These are phyloP conservation scores for Anthoptus insignis DNA, from an alignment of 2,888 invertebrate species.

Conservation along the genomic window DNA sequence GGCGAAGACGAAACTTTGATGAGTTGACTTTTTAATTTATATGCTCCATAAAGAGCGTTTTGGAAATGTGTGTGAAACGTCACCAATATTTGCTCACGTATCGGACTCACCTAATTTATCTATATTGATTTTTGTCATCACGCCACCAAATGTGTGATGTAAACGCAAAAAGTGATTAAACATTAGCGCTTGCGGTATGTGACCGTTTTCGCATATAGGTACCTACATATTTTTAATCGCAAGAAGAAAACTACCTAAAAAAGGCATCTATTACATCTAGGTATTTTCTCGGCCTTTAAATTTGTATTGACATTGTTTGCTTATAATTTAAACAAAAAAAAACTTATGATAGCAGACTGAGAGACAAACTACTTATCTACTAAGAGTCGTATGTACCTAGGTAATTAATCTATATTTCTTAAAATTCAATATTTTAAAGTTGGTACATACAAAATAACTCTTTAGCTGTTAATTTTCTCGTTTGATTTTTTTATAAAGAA, in stretches of 20 bases:
- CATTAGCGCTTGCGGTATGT: slow-evolving; percentile 16
- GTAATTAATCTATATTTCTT: too few relatives aligned
- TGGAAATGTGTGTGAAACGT: slow-evolving; percentile 56
- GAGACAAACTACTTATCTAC: too few relatives aligned
- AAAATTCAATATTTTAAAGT: too few relatives aligned
- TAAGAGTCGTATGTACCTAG: too few relatives aligned
- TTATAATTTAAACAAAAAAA: too few relatives aligned
- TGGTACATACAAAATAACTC: too few relatives aligned
- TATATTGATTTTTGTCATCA: slow-evolving; percentile 77
- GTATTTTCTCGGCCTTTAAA: too few relatives aligned
- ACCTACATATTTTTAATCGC: slow-evolving; percentile 1
- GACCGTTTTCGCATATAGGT: slow-evolving; percentile 9
- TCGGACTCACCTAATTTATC: slow-evolving; percentile 58
- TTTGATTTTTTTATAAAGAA: neutral
- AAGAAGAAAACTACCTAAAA: neutral
- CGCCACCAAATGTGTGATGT: slow-evolving; percentile 69
- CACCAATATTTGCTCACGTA: slow-evolving; percentile 68
- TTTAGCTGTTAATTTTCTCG: neutral
- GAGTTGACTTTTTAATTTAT: slow-evolving; percentile 83
- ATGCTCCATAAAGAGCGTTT: slow-evolving; percentile 65
- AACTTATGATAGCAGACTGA: too few relatives aligned
- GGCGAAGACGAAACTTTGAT: slow-evolving; percentile 82
- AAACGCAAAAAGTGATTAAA: slow-evolving; percentile 59
- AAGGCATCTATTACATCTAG: too few relatives aligned
- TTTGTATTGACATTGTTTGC: too few relatives aligned